Evolutionary conservation across 2,797 vertebrate species (phyloP).

Genomic region (Sarcophilus harrisii): DNA sequence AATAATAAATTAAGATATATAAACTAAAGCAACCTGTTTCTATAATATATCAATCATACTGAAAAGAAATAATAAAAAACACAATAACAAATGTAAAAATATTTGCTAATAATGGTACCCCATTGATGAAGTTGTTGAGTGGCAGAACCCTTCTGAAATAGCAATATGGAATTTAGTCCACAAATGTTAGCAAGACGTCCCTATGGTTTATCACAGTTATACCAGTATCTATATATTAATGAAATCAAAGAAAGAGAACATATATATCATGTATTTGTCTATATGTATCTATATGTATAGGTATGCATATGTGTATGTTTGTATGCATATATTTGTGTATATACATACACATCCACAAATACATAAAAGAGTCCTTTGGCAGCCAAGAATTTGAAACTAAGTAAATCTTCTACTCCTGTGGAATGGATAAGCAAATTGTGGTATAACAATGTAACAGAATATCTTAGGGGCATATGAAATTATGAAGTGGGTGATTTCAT

Average conservation of each 20-base stretch:
- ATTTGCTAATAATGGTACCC: not conserved
- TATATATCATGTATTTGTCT: not conserved
- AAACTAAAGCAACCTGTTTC: not conserved
- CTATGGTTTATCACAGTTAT: not conserved
- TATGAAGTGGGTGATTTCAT: not conserved
- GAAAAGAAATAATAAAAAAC: not conserved
- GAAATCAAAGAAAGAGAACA: not conserved
- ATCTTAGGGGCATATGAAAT: not conserved
- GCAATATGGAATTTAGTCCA: not conserved
- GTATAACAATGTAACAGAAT: not conserved
- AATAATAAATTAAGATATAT: not conserved
- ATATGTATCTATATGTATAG: no score
- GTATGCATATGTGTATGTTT: no score
- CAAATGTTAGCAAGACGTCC: not conserved
- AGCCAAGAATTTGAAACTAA: not conserved
- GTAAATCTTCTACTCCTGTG: fast-evolving
- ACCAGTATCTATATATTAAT: not conserved
- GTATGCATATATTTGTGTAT: not conserved
- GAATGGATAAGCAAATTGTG: not conserved
- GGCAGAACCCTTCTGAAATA: not conserved
- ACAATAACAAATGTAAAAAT: not conserved
- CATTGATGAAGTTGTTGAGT: not conserved
- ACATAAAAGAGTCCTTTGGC: not conserved
- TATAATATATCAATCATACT: not conserved
- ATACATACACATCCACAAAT: not conserved